A percentile compares a stretch with the other conserved stretches of the same genome.
Evolutionary conservation across 2,797 vertebrate genomes (phyloP).

Genomic region (Babyrousa celebensis): DNA sequence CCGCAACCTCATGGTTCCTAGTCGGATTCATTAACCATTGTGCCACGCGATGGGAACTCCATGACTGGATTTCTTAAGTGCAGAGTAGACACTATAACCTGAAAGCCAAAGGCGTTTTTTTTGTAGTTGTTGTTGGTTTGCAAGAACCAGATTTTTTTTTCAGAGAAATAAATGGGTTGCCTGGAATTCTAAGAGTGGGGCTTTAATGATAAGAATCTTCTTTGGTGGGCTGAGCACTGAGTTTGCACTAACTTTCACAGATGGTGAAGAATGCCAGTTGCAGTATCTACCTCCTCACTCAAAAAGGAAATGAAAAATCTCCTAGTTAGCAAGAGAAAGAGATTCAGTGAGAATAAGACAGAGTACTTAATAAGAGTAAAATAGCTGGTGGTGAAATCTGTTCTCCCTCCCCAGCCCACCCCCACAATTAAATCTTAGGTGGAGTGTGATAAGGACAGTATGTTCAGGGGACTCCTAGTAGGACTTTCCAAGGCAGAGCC

Average conservation of each 20-base stretch:
- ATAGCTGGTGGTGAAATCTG: background rate
- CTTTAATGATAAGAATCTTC: background rate
- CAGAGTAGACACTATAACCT: background rate
- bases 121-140: background rate
- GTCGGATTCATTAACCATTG: no score
- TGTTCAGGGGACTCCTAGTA: background rate
- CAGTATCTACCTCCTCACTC: background rate
- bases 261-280: background rate
- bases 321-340: background rate
- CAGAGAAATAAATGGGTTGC: background rate
- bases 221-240: background rate
- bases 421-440: background rate
- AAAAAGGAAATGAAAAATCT: background rate
- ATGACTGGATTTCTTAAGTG: background rate
- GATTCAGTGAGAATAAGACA: background rate
- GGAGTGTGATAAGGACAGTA: background rate
- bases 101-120: background rate
- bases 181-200: background rate
- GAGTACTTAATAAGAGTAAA: background rate
- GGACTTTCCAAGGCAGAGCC: slow-evolving; percentile 10
- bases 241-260: background rate
- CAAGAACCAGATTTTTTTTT: slow-evolving; percentile 45
- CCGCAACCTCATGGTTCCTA: no score
- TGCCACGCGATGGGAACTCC: no score
- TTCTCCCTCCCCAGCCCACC: background rate